Percentiles rank a stretch among this genome's conserved stretches.
phyloP scores from a whole-genome alignment of 2,888 invertebrate species.

The Apeira syringaria region DNA sequence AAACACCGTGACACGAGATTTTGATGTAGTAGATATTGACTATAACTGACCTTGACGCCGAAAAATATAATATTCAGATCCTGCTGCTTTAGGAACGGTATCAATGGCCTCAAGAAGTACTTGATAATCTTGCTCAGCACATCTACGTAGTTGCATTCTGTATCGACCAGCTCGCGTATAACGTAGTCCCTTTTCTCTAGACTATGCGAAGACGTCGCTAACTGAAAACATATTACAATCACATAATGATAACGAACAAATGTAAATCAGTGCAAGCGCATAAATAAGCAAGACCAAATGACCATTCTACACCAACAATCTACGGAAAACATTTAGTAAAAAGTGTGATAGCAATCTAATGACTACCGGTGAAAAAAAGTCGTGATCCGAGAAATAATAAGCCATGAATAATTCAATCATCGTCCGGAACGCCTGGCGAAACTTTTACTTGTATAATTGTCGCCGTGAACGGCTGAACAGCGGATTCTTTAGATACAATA shows the following conservation, averaged over 20 bases:
- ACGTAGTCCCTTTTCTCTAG: conserved; percentile 96
- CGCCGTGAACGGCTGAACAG: conserved; percentile 3
- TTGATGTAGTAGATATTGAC: too few relatives aligned
- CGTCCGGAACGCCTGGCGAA: conserved; percentile 48
- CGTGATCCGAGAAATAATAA: conserved; percentile 60
- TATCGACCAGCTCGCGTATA: conserved; percentile 96
- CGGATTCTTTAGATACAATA: conserved; percentile 3
- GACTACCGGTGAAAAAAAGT: conserved; percentile 41
- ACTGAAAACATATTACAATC: conserved; percentile 45
- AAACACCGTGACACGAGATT: too few relatives aligned
- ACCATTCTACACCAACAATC: conserved; percentile 39
- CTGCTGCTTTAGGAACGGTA: conserved; percentile 87
- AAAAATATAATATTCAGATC: conserved; percentile 93
- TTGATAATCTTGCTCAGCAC: conserved; percentile 93
- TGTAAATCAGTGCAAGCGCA: conserved; percentile 26
- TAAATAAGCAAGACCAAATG: conserved; percentile 30
- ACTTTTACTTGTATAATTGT: conserved; percentile 55
- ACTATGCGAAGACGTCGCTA: conserved; percentile 82
- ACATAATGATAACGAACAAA: conserved; percentile 7
- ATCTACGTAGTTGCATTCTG: conserved; percentile 98
- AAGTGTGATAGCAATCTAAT: conserved; percentile 32
- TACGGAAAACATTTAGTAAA: conserved; percentile 31
- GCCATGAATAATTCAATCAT: conserved; percentile 65
- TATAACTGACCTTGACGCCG: conserved; percentile 92
- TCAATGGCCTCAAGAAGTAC: conserved; percentile 91